Conservation (phyloP, 2,797 vertebrate genomes). For the Graptemys geographica region DNA sequence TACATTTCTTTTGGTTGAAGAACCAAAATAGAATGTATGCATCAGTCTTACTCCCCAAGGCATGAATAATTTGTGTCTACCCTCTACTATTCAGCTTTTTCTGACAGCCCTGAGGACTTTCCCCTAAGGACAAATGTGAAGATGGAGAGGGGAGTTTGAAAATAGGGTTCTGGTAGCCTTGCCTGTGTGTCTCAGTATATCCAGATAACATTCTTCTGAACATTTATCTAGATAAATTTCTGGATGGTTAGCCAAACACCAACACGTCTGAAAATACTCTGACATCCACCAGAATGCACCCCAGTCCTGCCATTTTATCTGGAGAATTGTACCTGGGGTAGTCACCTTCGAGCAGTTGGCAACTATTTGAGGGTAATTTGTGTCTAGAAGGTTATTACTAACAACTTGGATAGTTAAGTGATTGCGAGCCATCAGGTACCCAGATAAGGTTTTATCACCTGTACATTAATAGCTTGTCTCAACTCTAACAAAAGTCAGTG, state of each 20-base stretch:
- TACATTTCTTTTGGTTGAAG: not conserved
- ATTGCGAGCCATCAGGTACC: not conserved
- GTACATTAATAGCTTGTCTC: not conserved
- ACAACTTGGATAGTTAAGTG: not conserved
- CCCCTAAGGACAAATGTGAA: not conserved
- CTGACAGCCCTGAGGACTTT: not conserved
- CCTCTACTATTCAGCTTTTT: not conserved
- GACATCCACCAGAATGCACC: not conserved
- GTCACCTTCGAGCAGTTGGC: not conserved
- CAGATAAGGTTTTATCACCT: not conserved
- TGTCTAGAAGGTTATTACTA: not conserved
- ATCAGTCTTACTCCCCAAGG: not conserved
- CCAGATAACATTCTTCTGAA: not conserved
- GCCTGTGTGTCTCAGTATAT: not conserved
- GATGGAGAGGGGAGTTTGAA: not conserved
- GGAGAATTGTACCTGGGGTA: not conserved
- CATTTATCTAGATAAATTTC: not conserved
- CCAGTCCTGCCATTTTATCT: not conserved
- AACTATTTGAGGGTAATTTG: not conserved
- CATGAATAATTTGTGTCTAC: no score
- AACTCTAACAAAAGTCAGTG: not conserved
- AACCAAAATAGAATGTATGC: not conserved
- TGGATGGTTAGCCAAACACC: not conserved
- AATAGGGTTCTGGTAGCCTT: not conserved
- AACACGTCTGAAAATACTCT: not conserved